Base-by-base conservation (phyloP, 2,113 vertebrate species). In the Mesitornis unicolor region DNA sequence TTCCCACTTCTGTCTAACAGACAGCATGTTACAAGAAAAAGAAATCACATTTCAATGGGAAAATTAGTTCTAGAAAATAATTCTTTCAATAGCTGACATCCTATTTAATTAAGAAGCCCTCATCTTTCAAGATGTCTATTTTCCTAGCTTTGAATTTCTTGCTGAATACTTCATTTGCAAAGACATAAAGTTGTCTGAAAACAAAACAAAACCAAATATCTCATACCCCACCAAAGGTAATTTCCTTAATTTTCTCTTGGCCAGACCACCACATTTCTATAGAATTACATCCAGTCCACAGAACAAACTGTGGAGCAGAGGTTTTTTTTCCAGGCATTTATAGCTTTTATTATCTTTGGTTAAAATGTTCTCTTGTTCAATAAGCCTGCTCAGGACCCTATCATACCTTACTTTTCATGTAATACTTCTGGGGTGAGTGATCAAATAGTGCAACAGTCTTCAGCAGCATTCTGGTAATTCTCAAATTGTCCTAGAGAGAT, bases 191-290 rank as follows among this genome's bases (percentile, higher is more conserved):
- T 91, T 79, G 83, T 43, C 87, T 89, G 60, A 74, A 69, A 87
- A 80, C 26, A 88, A 57, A 87, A 50, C 8, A 79, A 77, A 88
- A 42, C 4, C 75, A 83, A 86, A 77, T 61, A 65, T 65, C 25
- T 16, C 21, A 64, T 74, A 70, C 7, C 5, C 18, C 40, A 83
- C 16, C 24, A 84, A 96, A 94, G 84, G 47, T 65, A 68, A 73
- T 95, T 91, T 94, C 74, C 48, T 89, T 86, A 87, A 69, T 94
- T 96, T 95, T 90, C 21, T 89, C 50, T 96, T 97, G 92, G 54
- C 70, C n/a, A 80, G 67, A 84, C 73, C 90, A 35, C 33, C 87
- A 75, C 36, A n/a, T 95, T 87, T 97, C 84, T 71, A 40, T 71
- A 91, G 95, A 95, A 78, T 48, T 93, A 59, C 73, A 85, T 90